These are phyloP conservation scores for Apodemus sylvaticus DNA, from an alignment of 2,113 vertebrate species.

Conservation along the genomic window DNA sequence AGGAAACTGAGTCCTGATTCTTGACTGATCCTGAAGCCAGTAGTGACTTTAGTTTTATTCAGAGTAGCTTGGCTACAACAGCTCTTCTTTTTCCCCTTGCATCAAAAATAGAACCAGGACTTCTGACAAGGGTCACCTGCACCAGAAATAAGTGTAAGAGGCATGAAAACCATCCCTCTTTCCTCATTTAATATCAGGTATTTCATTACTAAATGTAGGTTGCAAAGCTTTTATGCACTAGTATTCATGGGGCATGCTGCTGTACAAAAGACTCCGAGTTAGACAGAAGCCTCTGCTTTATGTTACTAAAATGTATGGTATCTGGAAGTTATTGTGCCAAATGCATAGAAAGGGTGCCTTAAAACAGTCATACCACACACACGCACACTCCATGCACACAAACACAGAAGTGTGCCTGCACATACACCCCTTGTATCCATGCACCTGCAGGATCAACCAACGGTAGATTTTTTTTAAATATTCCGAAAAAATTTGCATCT, in stretches of 20 bases:
- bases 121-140: not conserved
- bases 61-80: not conserved
- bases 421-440: not conserved
- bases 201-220: not conserved
- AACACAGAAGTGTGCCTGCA: not conserved
- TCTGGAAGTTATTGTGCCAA: not conserved
- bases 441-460: not conserved
- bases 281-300: not conserved
- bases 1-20: not conserved
- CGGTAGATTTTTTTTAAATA: not conserved
- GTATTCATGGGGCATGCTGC: not conserved
- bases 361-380: not conserved
- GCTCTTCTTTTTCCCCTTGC: not conserved
- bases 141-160: not conserved
- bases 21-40: not conserved
- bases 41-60: not conserved
- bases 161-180: not conserved
- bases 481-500: not conserved
- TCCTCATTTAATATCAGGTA: constrained; percentile 1
- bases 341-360: not conserved
- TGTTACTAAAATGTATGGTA: not conserved
- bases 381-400: not conserved
- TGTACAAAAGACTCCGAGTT: not conserved
- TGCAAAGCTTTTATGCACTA: not conserved
- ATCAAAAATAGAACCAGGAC: not conserved